These are phyloP conservation scores for Tetragonisca angustula DNA, from an alignment of 2,888 invertebrate genomes.

Conservation along the genomic window DNA sequence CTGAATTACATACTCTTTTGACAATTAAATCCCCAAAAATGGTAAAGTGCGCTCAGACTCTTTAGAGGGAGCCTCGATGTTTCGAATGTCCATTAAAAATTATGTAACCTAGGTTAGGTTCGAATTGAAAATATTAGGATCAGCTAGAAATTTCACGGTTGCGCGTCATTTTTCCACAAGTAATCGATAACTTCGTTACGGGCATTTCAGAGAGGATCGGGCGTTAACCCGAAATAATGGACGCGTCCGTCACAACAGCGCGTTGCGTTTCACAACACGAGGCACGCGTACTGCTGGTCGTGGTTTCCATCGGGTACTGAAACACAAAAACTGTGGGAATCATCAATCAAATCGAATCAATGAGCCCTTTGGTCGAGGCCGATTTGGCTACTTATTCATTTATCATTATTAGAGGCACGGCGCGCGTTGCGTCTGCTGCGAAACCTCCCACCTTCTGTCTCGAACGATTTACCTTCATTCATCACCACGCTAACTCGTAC, in stretches of 20 bases:
- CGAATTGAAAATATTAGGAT: too few species aligned
- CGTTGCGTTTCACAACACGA: constrained; percentile 61
- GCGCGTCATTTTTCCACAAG: constrained; percentile 34
- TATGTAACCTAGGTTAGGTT: too few species aligned
- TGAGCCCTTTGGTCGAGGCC: constrained; percentile 80
- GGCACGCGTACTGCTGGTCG: constrained; percentile 45
- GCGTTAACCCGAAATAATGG: constrained; percentile 55
- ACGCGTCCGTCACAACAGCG: constrained; percentile 47
- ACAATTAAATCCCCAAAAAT: too few species aligned
- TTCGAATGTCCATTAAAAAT: too few species aligned
- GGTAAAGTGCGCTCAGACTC: too few species aligned
- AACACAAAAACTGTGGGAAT: constrained; percentile 66
- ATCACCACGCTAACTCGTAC: constrained; percentile 60
- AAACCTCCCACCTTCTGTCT: constrained; percentile 62
- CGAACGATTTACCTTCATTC: constrained; percentile 61
- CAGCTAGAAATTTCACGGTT: background rate
- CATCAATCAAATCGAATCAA: constrained; percentile 80
- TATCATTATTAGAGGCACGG: constrained; percentile 81
- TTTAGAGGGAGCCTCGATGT: too few species aligned
- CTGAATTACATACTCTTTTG: too few species aligned
- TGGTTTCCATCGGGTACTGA: constrained; percentile 61
- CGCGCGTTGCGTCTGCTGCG: constrained; percentile 60
- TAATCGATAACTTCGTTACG: constrained; percentile 25
- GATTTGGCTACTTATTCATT: constrained; percentile 83
- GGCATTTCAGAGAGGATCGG: constrained; percentile 41